Conservation (phyloP, 2,888 invertebrate genomes). For the Scrobipalpa atriplicella region DNA sequence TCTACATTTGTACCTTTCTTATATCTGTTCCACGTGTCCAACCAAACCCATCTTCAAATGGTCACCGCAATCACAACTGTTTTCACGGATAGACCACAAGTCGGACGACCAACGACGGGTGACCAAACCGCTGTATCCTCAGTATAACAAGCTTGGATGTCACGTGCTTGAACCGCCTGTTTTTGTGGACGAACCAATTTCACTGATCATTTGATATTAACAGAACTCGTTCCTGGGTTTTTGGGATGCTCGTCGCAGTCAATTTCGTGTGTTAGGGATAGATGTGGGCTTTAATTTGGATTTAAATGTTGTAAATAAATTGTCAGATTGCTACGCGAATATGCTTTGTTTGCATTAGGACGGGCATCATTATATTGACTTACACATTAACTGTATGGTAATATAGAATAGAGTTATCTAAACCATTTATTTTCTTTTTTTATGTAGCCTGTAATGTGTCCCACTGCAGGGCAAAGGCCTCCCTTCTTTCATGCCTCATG, state of each 20-base stretch:
- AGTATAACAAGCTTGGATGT: constrained; percentile 35
- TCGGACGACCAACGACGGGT: constrained; percentile 51
- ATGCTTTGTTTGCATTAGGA: too few species aligned
- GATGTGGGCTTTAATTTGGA: neutral
- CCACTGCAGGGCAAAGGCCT: too few species aligned
- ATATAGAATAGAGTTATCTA: too few species aligned
- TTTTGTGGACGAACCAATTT: constrained; percentile 36
- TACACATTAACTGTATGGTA: too few species aligned
- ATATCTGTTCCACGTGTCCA: neutral
- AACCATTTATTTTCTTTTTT: too few species aligned
- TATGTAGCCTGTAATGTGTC: too few species aligned
- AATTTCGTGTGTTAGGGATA: constrained; percentile 1
- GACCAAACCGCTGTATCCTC: constrained; percentile 51
- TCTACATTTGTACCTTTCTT: too few species aligned
- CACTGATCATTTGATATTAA: constrained; percentile 18
- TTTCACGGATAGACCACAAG: constrained; percentile 51
- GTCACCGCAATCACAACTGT: constrained; percentile 22
- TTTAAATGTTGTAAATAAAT: too few species aligned
- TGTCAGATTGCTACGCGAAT: too few species aligned
- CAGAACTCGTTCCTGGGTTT: constrained; percentile 24
- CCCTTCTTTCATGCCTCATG: too few species aligned
- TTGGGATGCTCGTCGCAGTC: neutral
- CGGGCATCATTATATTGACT: too few species aligned
- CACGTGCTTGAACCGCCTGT: constrained; percentile 39
- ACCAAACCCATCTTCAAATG: neutral